Conservation (phyloP, 2,113 vertebrate genomes). For the Chelonoidis abingdonii region DNA sequence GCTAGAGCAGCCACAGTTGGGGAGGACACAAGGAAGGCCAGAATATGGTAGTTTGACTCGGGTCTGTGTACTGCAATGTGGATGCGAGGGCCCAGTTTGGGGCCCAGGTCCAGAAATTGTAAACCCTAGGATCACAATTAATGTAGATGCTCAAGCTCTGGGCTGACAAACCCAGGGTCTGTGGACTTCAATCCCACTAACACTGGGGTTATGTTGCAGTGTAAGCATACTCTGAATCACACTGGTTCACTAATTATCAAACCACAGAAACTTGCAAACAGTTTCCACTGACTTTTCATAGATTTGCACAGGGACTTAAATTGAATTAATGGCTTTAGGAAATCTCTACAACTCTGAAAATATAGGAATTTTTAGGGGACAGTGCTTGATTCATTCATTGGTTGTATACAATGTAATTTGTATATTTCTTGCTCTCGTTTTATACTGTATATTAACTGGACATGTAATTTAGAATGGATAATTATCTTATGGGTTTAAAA, state of each 20-base stretch:
- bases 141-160: background rate
- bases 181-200: background rate
- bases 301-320: background rate
- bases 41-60: background rate
- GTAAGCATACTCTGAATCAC: background rate
- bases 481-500: background rate
- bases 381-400: background rate
- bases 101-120: background rate
- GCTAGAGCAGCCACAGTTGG: background rate
- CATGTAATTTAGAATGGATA: background rate
- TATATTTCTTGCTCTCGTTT: background rate
- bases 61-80: background rate
- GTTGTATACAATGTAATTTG: background rate
- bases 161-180: background rate
- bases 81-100: background rate
- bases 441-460: background rate
- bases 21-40: background rate
- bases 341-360: background rate
- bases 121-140: background rate
- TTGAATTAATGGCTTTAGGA: accelerated
- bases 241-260: background rate
- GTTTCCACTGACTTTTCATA: background rate
- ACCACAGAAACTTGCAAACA: background rate
- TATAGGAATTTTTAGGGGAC: background rate
- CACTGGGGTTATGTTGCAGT: background rate